A percentile compares a stretch with the other conserved stretches of the same genome.
Conservation (phyloP, 2,113 vertebrate genomes). For the Passer montanus region DNA sequence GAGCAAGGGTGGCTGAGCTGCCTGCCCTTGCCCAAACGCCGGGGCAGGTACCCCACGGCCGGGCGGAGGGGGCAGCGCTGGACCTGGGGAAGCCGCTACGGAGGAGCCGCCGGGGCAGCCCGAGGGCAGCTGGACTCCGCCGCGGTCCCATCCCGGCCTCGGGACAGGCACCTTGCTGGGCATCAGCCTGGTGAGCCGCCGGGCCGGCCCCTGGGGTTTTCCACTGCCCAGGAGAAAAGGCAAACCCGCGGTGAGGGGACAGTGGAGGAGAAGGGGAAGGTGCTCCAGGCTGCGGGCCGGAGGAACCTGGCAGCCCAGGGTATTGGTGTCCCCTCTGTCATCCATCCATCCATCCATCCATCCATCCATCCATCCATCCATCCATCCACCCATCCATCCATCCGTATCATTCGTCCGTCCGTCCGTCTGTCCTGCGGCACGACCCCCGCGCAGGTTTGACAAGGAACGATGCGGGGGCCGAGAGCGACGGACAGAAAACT, state of each 20-base stretch:
- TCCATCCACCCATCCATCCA: not conserved
- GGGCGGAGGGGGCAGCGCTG: not conserved
- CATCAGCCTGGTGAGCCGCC: not conserved
- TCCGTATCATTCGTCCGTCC: not conserved
- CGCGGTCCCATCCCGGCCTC: not conserved
- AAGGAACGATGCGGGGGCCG: not conserved
- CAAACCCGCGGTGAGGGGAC: not conserved
- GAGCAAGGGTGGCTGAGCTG: not conserved
- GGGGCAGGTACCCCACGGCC: not conserved
- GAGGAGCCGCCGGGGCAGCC: not conserved
- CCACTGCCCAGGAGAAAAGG: not conserved
- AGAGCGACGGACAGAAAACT: not conserved
- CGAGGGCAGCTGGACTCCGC: not conserved
- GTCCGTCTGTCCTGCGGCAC: not conserved
- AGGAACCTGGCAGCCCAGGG: not conserved
- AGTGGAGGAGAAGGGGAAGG: not conserved
- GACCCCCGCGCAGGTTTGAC: not conserved
- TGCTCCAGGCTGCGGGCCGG: not conserved
- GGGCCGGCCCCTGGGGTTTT: not conserved
- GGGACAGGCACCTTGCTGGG: not conserved
- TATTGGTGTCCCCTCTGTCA: not conserved
- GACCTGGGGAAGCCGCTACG: not conserved
- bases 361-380: not conserved
- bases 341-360: not conserved
- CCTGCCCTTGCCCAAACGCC: not conserved